Evolutionary conservation across 2,797 vertebrate genomes (phyloP), one percentile per base, ranked within the genome.

Genomic region (Aeoliscus strigatus): DNA sequence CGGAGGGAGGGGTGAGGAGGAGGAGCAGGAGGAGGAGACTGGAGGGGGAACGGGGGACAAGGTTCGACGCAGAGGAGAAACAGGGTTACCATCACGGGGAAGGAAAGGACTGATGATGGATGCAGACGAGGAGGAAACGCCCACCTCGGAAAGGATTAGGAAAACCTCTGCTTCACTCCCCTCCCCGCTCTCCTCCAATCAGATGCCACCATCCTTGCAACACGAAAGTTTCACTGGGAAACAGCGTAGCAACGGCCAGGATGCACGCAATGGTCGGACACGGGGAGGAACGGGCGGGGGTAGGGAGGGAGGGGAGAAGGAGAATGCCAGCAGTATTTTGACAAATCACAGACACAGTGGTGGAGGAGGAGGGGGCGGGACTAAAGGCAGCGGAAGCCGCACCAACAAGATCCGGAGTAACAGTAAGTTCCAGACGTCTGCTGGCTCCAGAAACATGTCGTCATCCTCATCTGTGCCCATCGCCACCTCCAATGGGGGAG

Each of bases 241-340:
- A 50, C 86, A 86, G 50, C 85, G 86, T 62, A 87, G 81, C 59
- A 90, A 90, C 1, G 88, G 84, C 2, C 84, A 86, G 55, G 88
- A 90, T 6, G 63, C 86, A 0, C 81, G 86, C n/a, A 90, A 89
- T 1, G 88, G 88, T 3, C 84, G 88, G 51, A 84, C 85, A 1
- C 69, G 87, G 6, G 84, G 83, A 2, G 81, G 70, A 1, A 31
- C 47, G 0, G 68, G 51, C 1, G 58, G 51, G 0, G 80, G 60
- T 17, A 33, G 57, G 35, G 82, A 78, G 42, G 86, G 83, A 0
- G 86, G 85, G 2, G 87, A 89, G 73, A 89, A 88, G 50, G 84
- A 87, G 42, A 89, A 88, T 8, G 63, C 73, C 26, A 83, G 81
- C 0, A 37, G 70, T 0, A 44, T 51, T 6, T 26, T 80, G 35